A percentile compares a stretch with the other conserved stretches of the same genome.
phyloP scores from a whole-genome alignment of 1,140 invertebrate genomes.

The Cyclina sinensis region DNA sequence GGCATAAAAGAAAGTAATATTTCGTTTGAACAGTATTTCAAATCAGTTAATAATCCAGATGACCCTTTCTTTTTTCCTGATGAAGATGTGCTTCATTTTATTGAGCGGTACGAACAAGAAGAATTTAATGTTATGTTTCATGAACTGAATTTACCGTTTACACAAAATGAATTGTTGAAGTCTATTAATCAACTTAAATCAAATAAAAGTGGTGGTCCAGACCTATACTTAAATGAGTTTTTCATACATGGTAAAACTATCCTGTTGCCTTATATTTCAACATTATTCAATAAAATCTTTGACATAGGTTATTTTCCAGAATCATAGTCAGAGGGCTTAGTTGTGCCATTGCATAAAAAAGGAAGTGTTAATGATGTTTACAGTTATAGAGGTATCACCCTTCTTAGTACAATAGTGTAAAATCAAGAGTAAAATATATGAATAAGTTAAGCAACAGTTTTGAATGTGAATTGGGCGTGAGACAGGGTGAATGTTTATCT shows the following conservation, averaged over 20 bases:
- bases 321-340: constrained; percentile 32
- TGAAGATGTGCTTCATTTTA: constrained; percentile 41
- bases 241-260: constrained; percentile 5
- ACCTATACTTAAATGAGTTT: constrained; percentile 30
- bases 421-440: no score
- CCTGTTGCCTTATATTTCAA: not conserved
- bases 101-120: constrained; percentile 31
- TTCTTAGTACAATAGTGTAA: no score
- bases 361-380: constrained; percentile 18
- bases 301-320: constrained; percentile 29
- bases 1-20: not conserved
- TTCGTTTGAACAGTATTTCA: constrained; percentile 26
- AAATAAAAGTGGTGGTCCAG: constrained; percentile 19
- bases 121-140: constrained; percentile 48
- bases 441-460: no score
- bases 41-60: constrained; percentile 14
- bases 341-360: constrained; percentile 47
- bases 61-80: constrained; percentile 42
- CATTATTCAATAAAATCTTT: no score
- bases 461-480: no score
- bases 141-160: constrained; percentile 6
- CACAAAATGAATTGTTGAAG: not conserved
- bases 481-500: no score
- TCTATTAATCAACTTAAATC: no score
- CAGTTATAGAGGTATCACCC: no score